phyloP scores from a whole-genome alignment of 2,888 invertebrate species.

The Hypsopygia costalis region DNA sequence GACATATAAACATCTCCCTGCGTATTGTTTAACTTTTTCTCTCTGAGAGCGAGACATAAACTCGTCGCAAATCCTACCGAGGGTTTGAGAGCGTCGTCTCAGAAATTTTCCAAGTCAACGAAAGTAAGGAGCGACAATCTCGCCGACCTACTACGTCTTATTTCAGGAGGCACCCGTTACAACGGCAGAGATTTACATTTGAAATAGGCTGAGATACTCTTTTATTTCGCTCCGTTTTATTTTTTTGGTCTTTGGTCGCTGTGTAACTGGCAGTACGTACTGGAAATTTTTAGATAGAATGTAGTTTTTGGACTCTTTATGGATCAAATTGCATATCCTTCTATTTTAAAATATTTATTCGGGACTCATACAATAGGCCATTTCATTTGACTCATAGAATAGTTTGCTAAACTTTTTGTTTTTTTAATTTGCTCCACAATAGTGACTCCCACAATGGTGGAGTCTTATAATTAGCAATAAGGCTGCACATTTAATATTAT shows the following conservation, averaged over 20 bases:
- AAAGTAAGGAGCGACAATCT: conserved; percentile 62
- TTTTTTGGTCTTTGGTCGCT: conserved; percentile 42
- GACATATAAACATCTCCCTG: conserved; percentile 35
- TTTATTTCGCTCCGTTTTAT: conserved; percentile 55
- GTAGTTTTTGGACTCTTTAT: no score
- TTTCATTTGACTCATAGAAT: no score
- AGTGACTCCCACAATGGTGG: no score
- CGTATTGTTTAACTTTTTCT: conserved; percentile 57
- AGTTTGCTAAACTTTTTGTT: no score
- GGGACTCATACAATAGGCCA: no score
- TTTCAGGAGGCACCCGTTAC: conserved; percentile 63
- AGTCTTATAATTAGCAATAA: no score
- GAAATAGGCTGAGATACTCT: conserved; percentile 61
- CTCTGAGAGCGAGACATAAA: conserved; percentile 50
- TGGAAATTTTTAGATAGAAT: neutral
- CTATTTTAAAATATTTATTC: no score
- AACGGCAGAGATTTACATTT: conserved; percentile 71
- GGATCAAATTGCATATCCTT: no score
- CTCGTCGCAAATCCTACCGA: conserved; percentile 57
- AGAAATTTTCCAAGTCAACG: conserved; percentile 62
- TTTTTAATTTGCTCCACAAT: no score
- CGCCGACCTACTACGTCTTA: conserved; percentile 64
- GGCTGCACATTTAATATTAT: no score
- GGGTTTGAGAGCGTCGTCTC: conserved; percentile 47
- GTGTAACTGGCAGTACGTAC: conserved; percentile 22